Conservation (phyloP, 2,888 invertebrate species). For the Tipula confusa region DNA sequence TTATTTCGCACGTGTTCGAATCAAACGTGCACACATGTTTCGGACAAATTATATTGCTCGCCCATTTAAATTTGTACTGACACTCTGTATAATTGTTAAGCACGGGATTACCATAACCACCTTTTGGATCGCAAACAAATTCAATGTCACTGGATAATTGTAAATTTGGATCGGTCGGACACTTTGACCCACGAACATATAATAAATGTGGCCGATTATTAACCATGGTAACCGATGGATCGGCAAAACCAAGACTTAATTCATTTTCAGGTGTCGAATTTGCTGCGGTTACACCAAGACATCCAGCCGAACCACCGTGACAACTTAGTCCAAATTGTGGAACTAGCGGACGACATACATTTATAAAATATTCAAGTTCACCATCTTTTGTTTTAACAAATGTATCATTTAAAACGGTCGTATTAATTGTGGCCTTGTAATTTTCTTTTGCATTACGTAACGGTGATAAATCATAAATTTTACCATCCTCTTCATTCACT, state of each 20-base stretch:
- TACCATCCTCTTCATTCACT: conserved; percentile 39
- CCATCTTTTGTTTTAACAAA: conserved; percentile 41
- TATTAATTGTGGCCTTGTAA: conserved; percentile 46
- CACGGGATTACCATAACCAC: conserved; percentile 47
- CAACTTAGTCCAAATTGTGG: conserved; percentile 48
- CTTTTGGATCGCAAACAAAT: conserved; percentile 45
- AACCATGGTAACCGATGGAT: conserved; percentile 41
- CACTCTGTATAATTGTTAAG: conserved; percentile 46
- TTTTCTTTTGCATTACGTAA: conserved; percentile 46
- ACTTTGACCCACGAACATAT: conserved; percentile 44
- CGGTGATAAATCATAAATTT: conserved; percentile 46
- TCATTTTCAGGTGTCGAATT: conserved; percentile 45
- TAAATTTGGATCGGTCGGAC: conserved; percentile 41
- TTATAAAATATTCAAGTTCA: conserved; percentile 46
- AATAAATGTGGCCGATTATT: conserved; percentile 42
- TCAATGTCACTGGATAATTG: conserved; percentile 44
- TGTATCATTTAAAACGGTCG: conserved; percentile 35
- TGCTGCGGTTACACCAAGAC: conserved; percentile 42
- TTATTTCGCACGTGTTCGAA: conserved; percentile 44
- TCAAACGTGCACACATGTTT: conserved; percentile 44
- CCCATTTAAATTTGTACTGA: conserved; percentile 47
- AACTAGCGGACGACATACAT: conserved; percentile 49
- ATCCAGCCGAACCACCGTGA: conserved; percentile 47
- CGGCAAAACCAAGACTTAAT: conserved; percentile 47
- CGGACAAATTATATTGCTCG: conserved; percentile 48